Evolutionary conservation across 2,797 vertebrate genomes (phyloP).

Genomic region (Phyllotis vaccarum): DNA sequence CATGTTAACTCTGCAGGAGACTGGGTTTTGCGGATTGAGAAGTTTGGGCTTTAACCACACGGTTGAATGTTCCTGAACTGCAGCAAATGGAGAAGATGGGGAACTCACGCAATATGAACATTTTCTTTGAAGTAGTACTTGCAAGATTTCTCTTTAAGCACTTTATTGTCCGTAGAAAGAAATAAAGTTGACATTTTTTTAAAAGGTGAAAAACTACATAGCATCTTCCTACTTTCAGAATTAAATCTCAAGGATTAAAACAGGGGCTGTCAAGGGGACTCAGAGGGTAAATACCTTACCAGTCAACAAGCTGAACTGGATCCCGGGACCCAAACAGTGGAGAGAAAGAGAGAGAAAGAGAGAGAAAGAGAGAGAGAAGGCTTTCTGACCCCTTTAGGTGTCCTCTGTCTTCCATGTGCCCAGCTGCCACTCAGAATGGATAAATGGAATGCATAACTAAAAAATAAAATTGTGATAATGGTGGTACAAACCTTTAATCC

Average conservation of each 20-base stretch:
- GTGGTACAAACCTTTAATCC: neutral
- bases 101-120: neutral
- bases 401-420: neutral
- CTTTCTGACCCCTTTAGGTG: neutral
- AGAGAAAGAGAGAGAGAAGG: neutral
- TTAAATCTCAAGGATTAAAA: neutral
- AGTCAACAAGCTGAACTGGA: neutral
- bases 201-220: neutral
- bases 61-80: neutral
- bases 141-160: neutral
- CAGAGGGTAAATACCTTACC: neutral
- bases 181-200: conserved; percentile 8
- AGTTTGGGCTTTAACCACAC: neutral
- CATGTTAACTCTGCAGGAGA: neutral
- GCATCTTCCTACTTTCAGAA: conserved; percentile 10
- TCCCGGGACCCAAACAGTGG: neutral
- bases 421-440: neutral
- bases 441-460: neutral
- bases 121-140: neutral
- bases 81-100: neutral
- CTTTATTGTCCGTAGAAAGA: conserved; percentile 22
- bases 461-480: neutral
- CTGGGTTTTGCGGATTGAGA: neutral
- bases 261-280: neutral
- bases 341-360: neutral